Evolutionary conservation across 2,888 invertebrate species (phyloP).

Genomic region (Coelopa pilipes): DNA sequence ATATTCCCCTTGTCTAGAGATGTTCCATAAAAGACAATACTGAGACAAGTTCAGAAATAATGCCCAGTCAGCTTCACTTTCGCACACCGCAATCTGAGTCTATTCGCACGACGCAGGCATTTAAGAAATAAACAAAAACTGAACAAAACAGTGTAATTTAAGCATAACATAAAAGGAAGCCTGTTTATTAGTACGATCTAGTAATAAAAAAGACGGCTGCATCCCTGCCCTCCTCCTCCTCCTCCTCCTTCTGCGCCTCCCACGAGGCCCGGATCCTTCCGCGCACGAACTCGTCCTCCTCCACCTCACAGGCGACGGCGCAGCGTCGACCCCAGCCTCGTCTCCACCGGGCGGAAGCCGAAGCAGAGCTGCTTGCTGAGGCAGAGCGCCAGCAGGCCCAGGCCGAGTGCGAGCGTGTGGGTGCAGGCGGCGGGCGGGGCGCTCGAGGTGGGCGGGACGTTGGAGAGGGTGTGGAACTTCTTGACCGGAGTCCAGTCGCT

Average conservation of each 20-base stretch:
- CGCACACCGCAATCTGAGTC: too few relatives aligned
- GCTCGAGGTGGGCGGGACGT: slow-evolving; percentile 58
- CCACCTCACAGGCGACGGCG: slow-evolving; percentile 28
- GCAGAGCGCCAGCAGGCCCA: slow-evolving; percentile 30
- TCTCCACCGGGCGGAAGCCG: slow-evolving; percentile 23
- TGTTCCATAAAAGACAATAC: too few relatives aligned
- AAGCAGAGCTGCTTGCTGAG: slow-evolving; percentile 42
- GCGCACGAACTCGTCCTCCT: neutral
- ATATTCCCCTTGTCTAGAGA: too few relatives aligned
- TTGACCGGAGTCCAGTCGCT: slow-evolving; percentile 64
- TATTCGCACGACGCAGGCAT: too few relatives aligned
- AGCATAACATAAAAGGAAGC: too few relatives aligned
- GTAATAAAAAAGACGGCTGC: slow-evolving; percentile 39
- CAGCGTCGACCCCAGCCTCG: too few relatives aligned
- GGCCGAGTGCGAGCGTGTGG: slow-evolving; percentile 5
- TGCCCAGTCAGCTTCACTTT: too few relatives aligned
- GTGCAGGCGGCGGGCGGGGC: neutral
- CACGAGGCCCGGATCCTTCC: too few relatives aligned
- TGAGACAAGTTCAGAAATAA: too few relatives aligned
- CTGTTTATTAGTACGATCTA: neutral
- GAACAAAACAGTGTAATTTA: too few relatives aligned
- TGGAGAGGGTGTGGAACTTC: slow-evolving; percentile 61
- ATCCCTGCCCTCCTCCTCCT: slow-evolving; percentile 8
- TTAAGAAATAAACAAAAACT: too few relatives aligned
- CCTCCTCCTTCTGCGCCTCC: too few relatives aligned